Percentiles rank a stretch among this genome's conserved stretches.
Evolutionary conservation across 2,113 vertebrate species (phyloP).

Genomic region (Aythya baeri): DNA sequence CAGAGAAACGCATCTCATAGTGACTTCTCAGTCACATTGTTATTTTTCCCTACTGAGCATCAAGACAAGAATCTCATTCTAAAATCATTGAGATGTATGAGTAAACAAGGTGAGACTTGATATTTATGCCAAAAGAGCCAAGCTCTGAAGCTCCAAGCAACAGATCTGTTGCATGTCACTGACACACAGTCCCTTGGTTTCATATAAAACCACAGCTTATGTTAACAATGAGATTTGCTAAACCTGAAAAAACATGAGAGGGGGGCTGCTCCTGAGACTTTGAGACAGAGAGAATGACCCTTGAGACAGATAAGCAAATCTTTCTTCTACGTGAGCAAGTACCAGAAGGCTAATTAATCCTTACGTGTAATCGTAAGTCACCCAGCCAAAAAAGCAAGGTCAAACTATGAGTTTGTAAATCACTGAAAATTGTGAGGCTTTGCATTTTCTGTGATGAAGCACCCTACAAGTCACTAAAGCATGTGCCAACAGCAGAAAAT

Average conservation of each 20-base stretch:
- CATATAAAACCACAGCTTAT: not conserved
- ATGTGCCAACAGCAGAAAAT: not conserved
- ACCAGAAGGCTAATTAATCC: constrained; percentile 48
- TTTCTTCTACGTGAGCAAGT: not conserved
- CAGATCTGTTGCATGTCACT: constrained; percentile 1
- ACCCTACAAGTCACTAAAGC: not conserved
- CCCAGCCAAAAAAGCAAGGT: constrained; percentile 29
- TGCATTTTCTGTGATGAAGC: constrained; percentile 16
- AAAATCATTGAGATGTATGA: constrained; percentile 18
- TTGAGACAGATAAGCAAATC: constrained; percentile 1
- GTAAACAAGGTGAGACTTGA: not conserved
- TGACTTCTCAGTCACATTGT: not conserved
- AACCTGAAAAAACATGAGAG: not conserved
- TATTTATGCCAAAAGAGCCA: not conserved
- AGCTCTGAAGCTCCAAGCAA: not conserved
- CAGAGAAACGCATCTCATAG: not conserved
- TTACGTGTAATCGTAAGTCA: constrained; percentile 6
- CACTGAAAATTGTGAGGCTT: not conserved
- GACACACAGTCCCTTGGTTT: not conserved
- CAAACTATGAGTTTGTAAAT: constrained; percentile 14
- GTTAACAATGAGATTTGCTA: constrained; percentile 6
- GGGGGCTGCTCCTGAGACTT: constrained; percentile 4
- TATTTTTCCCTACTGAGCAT: not conserved
- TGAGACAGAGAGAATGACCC: not conserved
- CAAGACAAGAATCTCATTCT: not conserved